phyloP scores from a whole-genome alignment of 2,113 vertebrate genomes.

The Trachemys scripta region DNA sequence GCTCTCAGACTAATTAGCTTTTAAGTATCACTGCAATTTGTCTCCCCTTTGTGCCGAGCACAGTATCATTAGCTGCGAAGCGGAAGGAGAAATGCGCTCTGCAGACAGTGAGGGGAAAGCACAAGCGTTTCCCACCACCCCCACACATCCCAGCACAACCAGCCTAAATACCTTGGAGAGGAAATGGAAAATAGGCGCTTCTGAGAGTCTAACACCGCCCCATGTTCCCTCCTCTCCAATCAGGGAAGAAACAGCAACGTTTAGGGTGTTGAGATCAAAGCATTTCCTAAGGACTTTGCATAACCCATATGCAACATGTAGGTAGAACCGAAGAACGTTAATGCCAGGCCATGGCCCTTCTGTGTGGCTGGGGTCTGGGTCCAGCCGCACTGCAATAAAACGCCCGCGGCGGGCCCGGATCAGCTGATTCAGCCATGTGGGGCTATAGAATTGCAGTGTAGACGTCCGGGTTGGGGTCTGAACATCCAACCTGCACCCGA shows the following conservation, averaged over 20 bases:
- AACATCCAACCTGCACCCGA: too few species aligned
- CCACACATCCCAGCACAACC: neutral
- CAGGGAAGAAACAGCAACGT: neutral
- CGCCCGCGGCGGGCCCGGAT: neutral
- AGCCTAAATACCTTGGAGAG: neutral
- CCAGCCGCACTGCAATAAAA: neutral
- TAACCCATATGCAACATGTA: fast-evolving
- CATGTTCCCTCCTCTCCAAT: neutral
- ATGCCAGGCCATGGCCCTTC: fast-evolving
- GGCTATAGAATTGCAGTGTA: neutral
- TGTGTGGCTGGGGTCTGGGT: neutral
- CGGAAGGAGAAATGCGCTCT: neutral
- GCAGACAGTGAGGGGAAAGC: neutral
- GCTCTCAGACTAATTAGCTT: neutral
- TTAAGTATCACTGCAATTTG: neutral
- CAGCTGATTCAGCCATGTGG: neutral
- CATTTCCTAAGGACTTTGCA: neutral
- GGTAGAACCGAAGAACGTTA: fast-evolving
- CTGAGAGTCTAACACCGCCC: neutral
- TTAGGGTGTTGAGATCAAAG: neutral
- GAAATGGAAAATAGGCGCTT: neutral
- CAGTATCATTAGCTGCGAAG: fast-evolving
- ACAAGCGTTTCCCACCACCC: neutral
- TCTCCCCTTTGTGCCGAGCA: neutral
- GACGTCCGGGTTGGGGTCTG: neutral